These are phyloP conservation scores for Cryptotis parvus DNA, from an alignment of 2,113 vertebrate species.

Conservation along the genomic window DNA sequence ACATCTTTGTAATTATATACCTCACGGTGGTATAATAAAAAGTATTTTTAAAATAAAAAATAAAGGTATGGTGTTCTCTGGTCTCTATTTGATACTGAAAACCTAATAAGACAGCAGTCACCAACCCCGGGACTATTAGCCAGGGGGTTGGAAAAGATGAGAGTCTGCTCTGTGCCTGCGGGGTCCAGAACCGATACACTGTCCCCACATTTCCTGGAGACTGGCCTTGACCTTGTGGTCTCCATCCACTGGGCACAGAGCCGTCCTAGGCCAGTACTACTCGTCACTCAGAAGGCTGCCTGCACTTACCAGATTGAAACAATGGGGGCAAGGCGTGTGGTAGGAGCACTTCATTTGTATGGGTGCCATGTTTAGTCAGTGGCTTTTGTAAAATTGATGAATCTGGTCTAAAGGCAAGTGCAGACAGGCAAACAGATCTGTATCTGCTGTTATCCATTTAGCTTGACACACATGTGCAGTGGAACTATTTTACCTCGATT, in stretches of 20 bases:
- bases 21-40: no score
- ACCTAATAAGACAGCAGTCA: not conserved
- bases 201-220: constrained; percentile 59
- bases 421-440: constrained; percentile 90
- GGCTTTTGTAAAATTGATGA: constrained; percentile 89
- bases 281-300: constrained; percentile 67
- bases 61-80: not conserved
- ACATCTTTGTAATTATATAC: no score
- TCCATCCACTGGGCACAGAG: constrained; percentile 47
- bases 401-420: constrained; percentile 90
- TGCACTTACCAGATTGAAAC: constrained; percentile 74
- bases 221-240: constrained; percentile 68
- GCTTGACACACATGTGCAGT: constrained; percentile 77
- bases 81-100: no score
- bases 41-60: no score
- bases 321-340: constrained; percentile 11
- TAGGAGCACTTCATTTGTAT: constrained; percentile 82
- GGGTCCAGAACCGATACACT: constrained; percentile 44
- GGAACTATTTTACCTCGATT: constrained; percentile 83
- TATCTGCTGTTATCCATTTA: constrained; percentile 89
- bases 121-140: not conserved
- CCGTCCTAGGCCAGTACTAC: constrained; percentile 72
- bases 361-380: constrained; percentile 82
- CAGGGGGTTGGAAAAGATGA: no score
- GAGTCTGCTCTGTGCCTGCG: not conserved